Evolutionary conservation across 2,797 vertebrate species (phyloP).

Genomic region (Australoheros facetus): DNA sequence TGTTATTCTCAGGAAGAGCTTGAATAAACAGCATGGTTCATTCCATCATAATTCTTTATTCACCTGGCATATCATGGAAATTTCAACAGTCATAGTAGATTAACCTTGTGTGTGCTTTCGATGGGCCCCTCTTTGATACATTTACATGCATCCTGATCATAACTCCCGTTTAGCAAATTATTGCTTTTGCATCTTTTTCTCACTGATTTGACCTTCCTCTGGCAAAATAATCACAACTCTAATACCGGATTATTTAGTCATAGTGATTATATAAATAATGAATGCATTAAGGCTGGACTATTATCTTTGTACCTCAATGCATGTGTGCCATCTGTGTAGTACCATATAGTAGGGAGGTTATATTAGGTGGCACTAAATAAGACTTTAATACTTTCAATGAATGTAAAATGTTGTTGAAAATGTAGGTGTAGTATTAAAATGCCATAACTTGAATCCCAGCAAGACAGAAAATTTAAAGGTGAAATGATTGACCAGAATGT

Average conservation of each 20-base stretch:
- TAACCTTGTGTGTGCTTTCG: constrained; percentile 88
- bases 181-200: constrained; percentile 90
- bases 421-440: constrained; percentile 8
- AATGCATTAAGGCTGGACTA: constrained; percentile 85
- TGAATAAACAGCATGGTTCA: constrained; percentile 78
- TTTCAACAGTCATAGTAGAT: constrained; percentile 98
- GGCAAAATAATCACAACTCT: constrained; percentile 94
- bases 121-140: constrained; percentile 85
- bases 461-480: neutral
- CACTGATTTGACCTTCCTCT: constrained; percentile 89
- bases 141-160: constrained; percentile 91
- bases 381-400: neutral
- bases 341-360: constrained; percentile 17
- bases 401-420: constrained; percentile 9
- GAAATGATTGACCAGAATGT: neutral
- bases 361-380: constrained; percentile 13
- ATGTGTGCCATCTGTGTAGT: constrained; percentile 43
- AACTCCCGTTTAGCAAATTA: constrained; percentile 91
- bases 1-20: constrained; percentile 70
- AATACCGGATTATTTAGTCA: constrained; percentile 94
- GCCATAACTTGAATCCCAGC: neutral
- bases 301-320: constrained; percentile 60
- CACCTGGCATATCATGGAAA: constrained; percentile 85
- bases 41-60: constrained; percentile 84
- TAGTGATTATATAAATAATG: constrained; percentile 87